Percentiles rank a stretch among this genome's conserved stretches.
phyloP scores from a whole-genome alignment of 2,888 invertebrate genomes.

The Monochamus alternatus region DNA sequence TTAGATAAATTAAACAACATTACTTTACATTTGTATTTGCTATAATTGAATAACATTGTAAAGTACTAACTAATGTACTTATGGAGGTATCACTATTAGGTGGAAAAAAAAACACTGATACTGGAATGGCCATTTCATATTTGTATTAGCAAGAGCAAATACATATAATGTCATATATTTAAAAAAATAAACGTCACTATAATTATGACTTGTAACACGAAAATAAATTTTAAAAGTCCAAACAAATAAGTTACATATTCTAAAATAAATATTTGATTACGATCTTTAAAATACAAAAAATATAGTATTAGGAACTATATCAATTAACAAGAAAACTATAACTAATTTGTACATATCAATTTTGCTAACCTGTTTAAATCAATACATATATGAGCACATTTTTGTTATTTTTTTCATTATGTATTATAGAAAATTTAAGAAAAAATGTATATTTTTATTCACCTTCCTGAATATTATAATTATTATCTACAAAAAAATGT shows the following conservation, averaged over 20 bases:
- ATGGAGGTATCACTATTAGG: no score
- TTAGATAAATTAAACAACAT: no score
- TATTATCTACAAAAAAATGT: slow-evolving; percentile 9
- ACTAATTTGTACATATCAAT: slow-evolving; percentile 20
- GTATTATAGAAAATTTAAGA: neutral
- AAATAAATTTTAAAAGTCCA: neutral
- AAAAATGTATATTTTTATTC: neutral
- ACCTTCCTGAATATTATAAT: neutral
- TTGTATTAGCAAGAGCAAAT: slow-evolving; percentile 3
- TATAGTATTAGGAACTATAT: slow-evolving; percentile 17
- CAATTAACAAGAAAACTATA: slow-evolving; percentile 22
- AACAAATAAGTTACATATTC: neutral
- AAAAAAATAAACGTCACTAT: slow-evolving; percentile 21
- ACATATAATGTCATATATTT: slow-evolving; percentile 16
- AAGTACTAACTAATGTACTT: no score
- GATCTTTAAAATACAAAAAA: neutral
- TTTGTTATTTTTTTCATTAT: neutral
- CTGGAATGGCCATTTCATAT: neutral
- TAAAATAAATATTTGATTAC: neutral
- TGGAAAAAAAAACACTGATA: slow-evolving; percentile 1
- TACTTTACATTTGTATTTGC: no score
- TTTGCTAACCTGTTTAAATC: neutral
- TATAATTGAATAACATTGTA: no score
- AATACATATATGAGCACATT: neutral
- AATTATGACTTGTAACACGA: slow-evolving; percentile 10